Evolutionary conservation across 1,140 invertebrate genomes (phyloP).

Genomic region (Drosophila elegans): DNA sequence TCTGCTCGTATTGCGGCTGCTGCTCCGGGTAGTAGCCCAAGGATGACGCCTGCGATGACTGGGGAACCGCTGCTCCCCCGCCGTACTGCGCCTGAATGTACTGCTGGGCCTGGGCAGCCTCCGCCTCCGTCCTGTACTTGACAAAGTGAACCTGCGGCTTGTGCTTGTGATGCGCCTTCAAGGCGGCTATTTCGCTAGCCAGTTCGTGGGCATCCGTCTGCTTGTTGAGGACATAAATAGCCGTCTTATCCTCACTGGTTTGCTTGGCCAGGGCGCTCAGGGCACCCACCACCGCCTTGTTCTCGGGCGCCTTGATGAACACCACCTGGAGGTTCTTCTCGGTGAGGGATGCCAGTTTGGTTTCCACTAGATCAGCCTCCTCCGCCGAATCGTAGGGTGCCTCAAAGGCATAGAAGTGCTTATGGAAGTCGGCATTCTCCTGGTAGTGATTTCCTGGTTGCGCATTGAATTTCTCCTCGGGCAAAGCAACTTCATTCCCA

Average conservation of each 20-base stretch:
- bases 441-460: constrained; percentile 32
- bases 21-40: constrained; percentile 60
- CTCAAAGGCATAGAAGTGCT: constrained; percentile 76
- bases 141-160: constrained; percentile 82
- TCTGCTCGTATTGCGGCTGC: constrained; percentile 38
- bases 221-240: constrained; percentile 80
- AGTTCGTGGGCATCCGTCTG: constrained; percentile 73
- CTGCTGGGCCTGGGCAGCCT: constrained; percentile 73
- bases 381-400: constrained; percentile 64
- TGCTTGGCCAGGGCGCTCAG: constrained; percentile 69
- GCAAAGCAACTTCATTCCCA: not conserved
- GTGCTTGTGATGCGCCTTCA: constrained; percentile 50
- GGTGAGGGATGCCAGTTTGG: constrained; percentile 40
- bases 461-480: not conserved
- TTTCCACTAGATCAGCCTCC: constrained; percentile 46
- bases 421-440: constrained; percentile 58
- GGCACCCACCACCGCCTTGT: constrained; percentile 69
- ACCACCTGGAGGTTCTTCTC: constrained; percentile 78
- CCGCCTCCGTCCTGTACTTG: constrained; percentile 80
- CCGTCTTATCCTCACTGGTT: constrained; percentile 71
- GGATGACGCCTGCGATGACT: constrained; percentile 26
- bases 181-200: constrained; percentile 64
- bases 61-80: constrained; percentile 6
- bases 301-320: constrained; percentile 79
- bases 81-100: constrained; percentile 78